Base-by-base conservation (phyloP, 2,113 vertebrate species). In the Channa argus region DNA sequence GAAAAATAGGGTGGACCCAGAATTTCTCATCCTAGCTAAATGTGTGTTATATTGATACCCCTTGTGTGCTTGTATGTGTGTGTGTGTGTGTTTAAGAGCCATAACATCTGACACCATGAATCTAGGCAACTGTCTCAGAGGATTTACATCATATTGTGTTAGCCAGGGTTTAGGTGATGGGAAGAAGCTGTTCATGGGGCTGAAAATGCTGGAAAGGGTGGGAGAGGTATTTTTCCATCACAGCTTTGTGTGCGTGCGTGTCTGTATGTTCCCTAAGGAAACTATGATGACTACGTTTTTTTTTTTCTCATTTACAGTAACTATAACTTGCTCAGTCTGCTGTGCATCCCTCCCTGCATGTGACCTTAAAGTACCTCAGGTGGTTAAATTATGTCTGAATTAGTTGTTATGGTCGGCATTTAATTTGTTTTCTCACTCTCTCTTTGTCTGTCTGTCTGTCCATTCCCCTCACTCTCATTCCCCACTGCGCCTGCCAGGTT, bases 121-220 rank as follows among this genome's bases (percentile, higher is more conserved):
- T 86, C 50, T 55, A 58, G 77, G 52, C 52, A 54, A 44, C 73
- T 63, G 75, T 74, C 64, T 72, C 65, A 6, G 55, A 76, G 77
- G 75, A 76, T 69, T 88, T 79, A 68, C 59, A 74, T 79, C 45
- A 79, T 51, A 82, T 62, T 70, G 74, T 71, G 77, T 77, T 82
- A 46, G 58, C 63, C 54, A 12, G 8, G 58, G 73, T 85, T 82
- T 63, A 59, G 79, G 70, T 88, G 70, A 77, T 66, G 73, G 49
- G 53, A 80, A 66, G 72, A 74, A 67, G 69, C 71, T 77, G 78
- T 79, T 73, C 77, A 64, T 68, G 43, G 50, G 60, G 51, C 37
- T 70, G 63, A 74, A 86, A 88, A 86, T 63, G 71, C 68, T 79
- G 63, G 59, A 78, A 75, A 60, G 75, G 51, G 52, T 60, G 56